Evolutionary conservation across 1,140 invertebrate genomes (phyloP).

Genomic region (Manduca sexta): DNA sequence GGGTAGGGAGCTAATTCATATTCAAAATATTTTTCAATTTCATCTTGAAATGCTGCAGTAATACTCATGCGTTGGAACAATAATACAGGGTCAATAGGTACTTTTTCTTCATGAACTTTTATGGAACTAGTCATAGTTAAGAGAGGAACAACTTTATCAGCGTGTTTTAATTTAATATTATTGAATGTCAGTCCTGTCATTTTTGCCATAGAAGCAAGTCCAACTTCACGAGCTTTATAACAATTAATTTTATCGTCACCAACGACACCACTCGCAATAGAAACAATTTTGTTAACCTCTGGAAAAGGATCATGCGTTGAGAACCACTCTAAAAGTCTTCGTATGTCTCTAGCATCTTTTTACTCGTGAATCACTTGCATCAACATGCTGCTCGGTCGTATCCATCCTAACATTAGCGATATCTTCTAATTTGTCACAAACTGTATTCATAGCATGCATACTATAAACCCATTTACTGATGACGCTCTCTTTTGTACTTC

Average conservation of each 20-base stretch:
- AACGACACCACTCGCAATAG: slow-evolving; percentile 46
- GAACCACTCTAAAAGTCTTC: slow-evolving; percentile 48
- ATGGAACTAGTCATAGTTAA: slow-evolving; percentile 32
- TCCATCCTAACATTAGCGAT: slow-evolving; percentile 33
- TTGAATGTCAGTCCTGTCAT: slow-evolving; percentile 37
- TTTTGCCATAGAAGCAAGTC: slow-evolving; percentile 27
- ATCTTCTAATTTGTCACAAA: slow-evolving; percentile 41
- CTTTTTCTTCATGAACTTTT: slow-evolving; percentile 38
- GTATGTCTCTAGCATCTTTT: slow-evolving; percentile 45
- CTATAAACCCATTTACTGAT: slow-evolving; percentile 47
- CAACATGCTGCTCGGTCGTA: slow-evolving; percentile 59
- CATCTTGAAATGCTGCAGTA: slow-evolving; percentile 16
- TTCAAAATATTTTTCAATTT: slow-evolving; percentile 42
- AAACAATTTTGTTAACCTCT: slow-evolving; percentile 19
- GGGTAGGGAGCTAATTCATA: slow-evolving; percentile 39
- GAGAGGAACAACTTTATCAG: slow-evolving; percentile 41
- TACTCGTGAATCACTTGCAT: slow-evolving; percentile 44
- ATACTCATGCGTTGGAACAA: slow-evolving; percentile 51
- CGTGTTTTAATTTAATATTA: slow-evolving; percentile 43
- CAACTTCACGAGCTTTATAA: slow-evolving; percentile 46
- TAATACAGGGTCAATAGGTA: slow-evolving; percentile 41
- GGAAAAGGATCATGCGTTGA: slow-evolving; percentile 32
- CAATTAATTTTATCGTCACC: slow-evolving; percentile 51
- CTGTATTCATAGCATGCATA: slow-evolving; percentile 31
- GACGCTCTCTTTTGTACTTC: slow-evolving; percentile 45